phyloP scores from a whole-genome alignment of 35 echinoderm and acorn worm genomes.

The Eucidaris tribuloides region DNA sequence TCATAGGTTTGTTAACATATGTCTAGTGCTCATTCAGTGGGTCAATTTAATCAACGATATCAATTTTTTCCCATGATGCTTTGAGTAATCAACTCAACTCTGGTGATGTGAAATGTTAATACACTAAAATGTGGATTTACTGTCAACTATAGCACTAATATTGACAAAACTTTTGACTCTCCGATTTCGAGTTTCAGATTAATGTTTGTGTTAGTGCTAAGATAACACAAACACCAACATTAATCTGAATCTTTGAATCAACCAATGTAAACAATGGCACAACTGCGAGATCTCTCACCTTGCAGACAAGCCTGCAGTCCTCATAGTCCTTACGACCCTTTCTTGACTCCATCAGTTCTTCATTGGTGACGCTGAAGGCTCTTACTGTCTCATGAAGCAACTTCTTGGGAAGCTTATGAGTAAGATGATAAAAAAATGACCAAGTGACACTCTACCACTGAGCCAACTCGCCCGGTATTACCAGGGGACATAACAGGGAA shows the following conservation, averaged over 20 bases:
- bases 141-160: no score
- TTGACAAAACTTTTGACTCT: no score
- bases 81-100: no score
- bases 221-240: no score
- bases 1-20: no score
- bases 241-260: neutral
- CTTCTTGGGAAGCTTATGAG: constrained; percentile 53
- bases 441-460: neutral
- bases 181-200: no score
- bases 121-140: no score
- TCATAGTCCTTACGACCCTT: constrained; percentile 45
- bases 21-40: no score
- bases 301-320: constrained; percentile 58
- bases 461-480: neutral
- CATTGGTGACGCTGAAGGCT: constrained; percentile 85
- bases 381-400: constrained; percentile 66
- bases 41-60: no score
- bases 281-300: constrained; percentile 26
- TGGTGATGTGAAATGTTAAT: no score
- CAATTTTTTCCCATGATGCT: no score
- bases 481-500: neutral
- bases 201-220: no score
- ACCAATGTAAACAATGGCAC: neutral
- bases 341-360: constrained; percentile 39
- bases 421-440: neutral